Base-by-base conservation (phyloP, 2,113 vertebrate genomes). In the Calyptomena viridis region DNA sequence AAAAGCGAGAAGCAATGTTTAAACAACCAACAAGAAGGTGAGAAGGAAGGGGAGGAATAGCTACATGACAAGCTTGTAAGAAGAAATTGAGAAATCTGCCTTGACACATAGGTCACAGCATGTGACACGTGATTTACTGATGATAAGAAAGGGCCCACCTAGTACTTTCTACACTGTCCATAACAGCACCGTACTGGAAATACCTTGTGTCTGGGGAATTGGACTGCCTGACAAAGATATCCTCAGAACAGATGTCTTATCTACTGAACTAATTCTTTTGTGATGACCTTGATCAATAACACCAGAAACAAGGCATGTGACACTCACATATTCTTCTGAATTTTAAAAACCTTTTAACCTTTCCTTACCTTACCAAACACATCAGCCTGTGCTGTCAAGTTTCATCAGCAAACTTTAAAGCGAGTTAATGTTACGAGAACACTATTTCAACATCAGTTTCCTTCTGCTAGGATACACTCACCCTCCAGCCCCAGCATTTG, bases 261-360 rank as follows among this genome's bases (percentile, higher is more conserved):
- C 94, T 94, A 84, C 88, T 84, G 58, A 94, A 75, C 53, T 90
- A 91, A 93, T 87, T 89, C 8, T 53, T 94, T 33, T 19, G 37
- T 81, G 73, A 93, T 86, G 88, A 94, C 79, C 90, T 93, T 92
- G 88, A 92, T 95, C 83, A 84, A 68, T 84, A 94, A 40, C 6
- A 94, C 12, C 55, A 93, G 59, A 73, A 90, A 75, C 33, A 74
- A 90, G 66, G 22, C 2, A 0, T 28, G 40, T 1, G 9, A 58
- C 60, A 72, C 77, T 53, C 35, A 17, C 2, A 5, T 10, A 13
- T 50, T 72, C 59, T 64, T 77, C 85, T 89, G 69, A 90, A 95
- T 90, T 81, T 78, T 53, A 95, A 95, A 88, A 90, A 5, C 28
- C 53, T 39, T 87, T 68, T 63, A 90, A 88, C 35, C 39, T 55